Conservation (phyloP, 2,888 invertebrate species). For the Synanthedon formicaeformis region DNA sequence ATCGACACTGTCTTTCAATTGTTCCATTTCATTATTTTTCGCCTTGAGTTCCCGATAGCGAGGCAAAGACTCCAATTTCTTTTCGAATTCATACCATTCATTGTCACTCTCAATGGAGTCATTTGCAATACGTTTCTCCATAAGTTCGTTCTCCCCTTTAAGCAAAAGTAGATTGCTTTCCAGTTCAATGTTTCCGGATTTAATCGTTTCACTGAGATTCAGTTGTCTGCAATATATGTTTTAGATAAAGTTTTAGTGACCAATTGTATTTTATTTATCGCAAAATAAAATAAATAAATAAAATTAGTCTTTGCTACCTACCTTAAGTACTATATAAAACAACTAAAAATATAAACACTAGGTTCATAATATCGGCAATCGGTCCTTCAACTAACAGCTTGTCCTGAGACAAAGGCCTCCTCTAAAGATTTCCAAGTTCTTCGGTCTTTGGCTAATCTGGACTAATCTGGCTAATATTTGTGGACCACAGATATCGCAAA, state of each 20-base stretch:
- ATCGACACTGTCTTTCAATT: slow-evolving; percentile 20
- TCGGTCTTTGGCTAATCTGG: no score
- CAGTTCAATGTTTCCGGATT: slow-evolving; percentile 37
- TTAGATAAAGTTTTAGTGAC: background rate
- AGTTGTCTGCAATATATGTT: slow-evolving; percentile 26
- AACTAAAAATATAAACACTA: no score
- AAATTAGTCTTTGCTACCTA: no score
- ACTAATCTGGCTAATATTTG: no score
- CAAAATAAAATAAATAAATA: no score
- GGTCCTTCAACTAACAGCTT: no score
- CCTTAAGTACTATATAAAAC: no score
- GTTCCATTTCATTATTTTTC: slow-evolving; percentile 18
- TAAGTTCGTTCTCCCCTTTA: slow-evolving; percentile 28
- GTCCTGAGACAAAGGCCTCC: no score
- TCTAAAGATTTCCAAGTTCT: no score
- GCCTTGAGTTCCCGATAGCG: slow-evolving; percentile 34
- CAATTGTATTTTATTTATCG: no score
- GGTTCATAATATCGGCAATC: no score
- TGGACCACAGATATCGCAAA: no score
- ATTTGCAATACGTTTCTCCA: slow-evolving; percentile 23
- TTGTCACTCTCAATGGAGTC: slow-evolving; percentile 44
- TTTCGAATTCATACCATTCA: slow-evolving; percentile 37
- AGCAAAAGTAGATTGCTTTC: slow-evolving; percentile 36
- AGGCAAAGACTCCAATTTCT: slow-evolving; percentile 41
- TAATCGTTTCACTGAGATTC: slow-evolving; percentile 32